These are phyloP conservation scores for Drosophila recens DNA, from an alignment of 2,888 invertebrate genomes.

Conservation along the genomic window DNA sequence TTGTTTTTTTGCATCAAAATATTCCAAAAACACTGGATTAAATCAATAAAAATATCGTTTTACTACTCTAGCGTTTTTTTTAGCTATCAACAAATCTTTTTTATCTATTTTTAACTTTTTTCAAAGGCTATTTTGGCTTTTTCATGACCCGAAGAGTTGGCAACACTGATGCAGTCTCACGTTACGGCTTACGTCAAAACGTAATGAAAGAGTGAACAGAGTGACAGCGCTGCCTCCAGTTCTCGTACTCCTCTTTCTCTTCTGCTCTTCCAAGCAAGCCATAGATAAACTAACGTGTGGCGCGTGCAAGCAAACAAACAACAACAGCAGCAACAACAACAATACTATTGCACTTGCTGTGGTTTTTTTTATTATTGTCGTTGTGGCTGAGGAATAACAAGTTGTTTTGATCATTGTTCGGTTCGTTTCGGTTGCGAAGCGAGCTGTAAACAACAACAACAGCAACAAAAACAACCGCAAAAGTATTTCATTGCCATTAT, in stretches of 20 bases:
- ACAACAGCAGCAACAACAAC: neutral
- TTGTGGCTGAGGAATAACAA: conserved; percentile 63
- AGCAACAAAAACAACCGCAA: conserved; percentile 57
- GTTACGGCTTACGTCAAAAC: conserved; percentile 53
- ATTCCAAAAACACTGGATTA: no score
- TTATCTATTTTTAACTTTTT: no score
- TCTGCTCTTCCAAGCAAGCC: conserved; percentile 15
- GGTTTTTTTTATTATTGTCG: conserved; percentile 35
- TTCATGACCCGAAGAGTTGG: no score
- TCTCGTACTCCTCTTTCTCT: conserved; percentile 1
- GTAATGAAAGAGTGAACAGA: conserved; percentile 14
- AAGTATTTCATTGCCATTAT: conserved; percentile 71
- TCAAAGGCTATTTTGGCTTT: no score
- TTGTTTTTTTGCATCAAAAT: no score
- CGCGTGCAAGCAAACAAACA: conserved; percentile 59
- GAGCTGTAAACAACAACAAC: conserved; percentile 59
- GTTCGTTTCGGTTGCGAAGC: conserved; percentile 53
- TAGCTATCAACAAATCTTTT: no score
- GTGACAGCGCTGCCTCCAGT: conserved; percentile 8
- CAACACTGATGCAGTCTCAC: conserved; percentile 43
- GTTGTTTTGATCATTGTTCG: conserved; percentile 73
- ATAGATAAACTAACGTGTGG: conserved; percentile 52
- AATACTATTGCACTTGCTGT: conserved; percentile 47
- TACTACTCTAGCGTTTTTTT: no score
- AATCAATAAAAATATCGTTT: no score